These are phyloP conservation scores for Pomacea maculata DNA, from an alignment of 1,140 invertebrate species.

Conservation along the genomic window DNA sequence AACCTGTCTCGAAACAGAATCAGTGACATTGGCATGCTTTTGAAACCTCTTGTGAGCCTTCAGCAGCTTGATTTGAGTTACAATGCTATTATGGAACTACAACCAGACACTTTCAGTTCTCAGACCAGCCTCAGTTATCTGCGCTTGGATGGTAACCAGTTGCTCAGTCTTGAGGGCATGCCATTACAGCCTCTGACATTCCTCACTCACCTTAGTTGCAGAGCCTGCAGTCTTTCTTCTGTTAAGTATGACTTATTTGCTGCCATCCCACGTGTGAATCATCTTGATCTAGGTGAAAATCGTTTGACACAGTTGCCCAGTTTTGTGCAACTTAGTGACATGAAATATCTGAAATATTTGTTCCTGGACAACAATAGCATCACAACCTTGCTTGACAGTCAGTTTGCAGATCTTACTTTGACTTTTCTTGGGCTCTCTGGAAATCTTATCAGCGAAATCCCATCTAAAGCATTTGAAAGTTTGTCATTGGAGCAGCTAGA, in stretches of 20 bases:
- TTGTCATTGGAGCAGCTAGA: constrained; percentile 33
- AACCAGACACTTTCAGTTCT: constrained; percentile 28
- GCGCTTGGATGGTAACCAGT: constrained; percentile 42
- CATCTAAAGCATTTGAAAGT: constrained; percentile 32
- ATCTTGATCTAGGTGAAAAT: constrained; percentile 45
- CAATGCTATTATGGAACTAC: constrained; percentile 37
- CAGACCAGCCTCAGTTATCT: constrained; percentile 32
- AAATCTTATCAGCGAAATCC: constrained; percentile 40
- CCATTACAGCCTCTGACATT: constrained; percentile 37
- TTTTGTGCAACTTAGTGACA: constrained; percentile 25
- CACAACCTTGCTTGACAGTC: constrained; percentile 21
- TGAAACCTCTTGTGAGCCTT: constrained; percentile 34
- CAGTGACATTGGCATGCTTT: constrained; percentile 25
- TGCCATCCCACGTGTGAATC: constrained; percentile 28
- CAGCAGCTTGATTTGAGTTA: constrained; percentile 34
- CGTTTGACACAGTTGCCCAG: constrained; percentile 29
- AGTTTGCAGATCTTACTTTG: constrained; percentile 42
- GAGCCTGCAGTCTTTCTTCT: constrained; percentile 35
- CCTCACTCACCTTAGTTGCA: constrained; percentile 32
- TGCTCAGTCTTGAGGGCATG: constrained; percentile 34
- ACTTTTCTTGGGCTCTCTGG: constrained; percentile 37
- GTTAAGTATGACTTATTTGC: constrained; percentile 40
- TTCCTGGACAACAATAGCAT: constrained; percentile 43
- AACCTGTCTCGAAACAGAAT: constrained; percentile 47
- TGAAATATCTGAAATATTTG: constrained; percentile 30